Conservation (phyloP, 2,113 vertebrate genomes). For the Hipposideros armiger region DNA sequence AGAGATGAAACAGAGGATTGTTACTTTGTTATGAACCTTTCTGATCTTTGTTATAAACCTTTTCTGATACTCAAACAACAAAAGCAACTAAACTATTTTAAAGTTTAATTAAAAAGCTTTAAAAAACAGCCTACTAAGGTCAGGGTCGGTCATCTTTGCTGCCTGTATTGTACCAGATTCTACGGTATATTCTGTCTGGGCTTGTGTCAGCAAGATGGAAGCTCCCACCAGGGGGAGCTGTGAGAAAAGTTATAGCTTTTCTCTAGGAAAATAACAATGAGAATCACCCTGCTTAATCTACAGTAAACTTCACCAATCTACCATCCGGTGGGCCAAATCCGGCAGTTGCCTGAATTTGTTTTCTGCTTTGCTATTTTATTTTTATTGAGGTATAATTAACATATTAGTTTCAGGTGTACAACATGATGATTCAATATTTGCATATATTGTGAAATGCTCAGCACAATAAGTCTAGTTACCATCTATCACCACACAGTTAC, state of each 20-base stretch:
- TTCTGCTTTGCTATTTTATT: background rate
- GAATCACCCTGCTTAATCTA: background rate
- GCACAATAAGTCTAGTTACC: background rate
- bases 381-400: background rate
- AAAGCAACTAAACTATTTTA: background rate
- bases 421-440: background rate
- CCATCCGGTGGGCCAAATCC: background rate
- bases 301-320: rapidly evolving
- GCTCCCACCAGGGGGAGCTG: background rate
- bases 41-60: background rate
- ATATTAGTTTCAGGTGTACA: background rate
- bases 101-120: background rate
- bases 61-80: background rate
- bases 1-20: background rate
- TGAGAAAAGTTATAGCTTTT: background rate
- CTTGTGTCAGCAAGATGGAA: too few relatives aligned
- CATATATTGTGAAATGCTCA: background rate
- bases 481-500: background rate
- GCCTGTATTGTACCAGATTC: background rate
- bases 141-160: too few relatives aligned
- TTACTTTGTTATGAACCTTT: background rate
- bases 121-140: background rate
- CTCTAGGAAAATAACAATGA: background rate
- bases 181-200: rapidly evolving
- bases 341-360: background rate